Evolutionary conservation across 2,797 vertebrate species (phyloP).

Genomic region (Discoglossus pictus): DNA sequence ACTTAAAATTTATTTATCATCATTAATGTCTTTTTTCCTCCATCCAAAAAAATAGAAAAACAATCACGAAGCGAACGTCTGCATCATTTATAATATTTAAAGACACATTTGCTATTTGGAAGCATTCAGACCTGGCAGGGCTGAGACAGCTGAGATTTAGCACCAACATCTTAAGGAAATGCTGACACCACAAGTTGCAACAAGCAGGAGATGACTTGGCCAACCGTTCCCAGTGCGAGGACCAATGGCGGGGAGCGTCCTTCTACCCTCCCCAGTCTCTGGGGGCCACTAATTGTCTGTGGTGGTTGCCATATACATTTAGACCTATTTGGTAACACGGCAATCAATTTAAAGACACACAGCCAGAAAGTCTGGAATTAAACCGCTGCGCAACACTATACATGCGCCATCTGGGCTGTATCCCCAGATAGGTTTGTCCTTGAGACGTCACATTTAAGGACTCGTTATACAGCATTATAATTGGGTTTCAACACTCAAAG

Average conservation of each 20-base stretch:
- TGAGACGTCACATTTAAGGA: no score
- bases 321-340: slow-evolving; percentile 63
- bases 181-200: slow-evolving; percentile 83
- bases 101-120: slow-evolving; percentile 78
- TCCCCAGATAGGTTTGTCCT: no score
- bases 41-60: slow-evolving; percentile 59
- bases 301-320: slow-evolving; percentile 57
- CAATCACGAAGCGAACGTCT: slow-evolving; percentile 65
- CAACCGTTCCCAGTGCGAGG: slow-evolving; percentile 69
- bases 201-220: slow-evolving; percentile 64
- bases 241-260: slow-evolving; percentile 65
- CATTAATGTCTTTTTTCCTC: slow-evolving; percentile 21
- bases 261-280: slow-evolving; percentile 70
- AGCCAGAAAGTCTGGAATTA: slow-evolving; percentile 47
- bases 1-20: slow-evolving; percentile 33
- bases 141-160: slow-evolving; percentile 77
- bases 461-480: no score
- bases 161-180: slow-evolving; percentile 83
- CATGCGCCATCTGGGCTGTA: slow-evolving; percentile 21
- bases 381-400: slow-evolving; percentile 55
- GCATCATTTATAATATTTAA: slow-evolving; percentile 71
- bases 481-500: no score
- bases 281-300: slow-evolving; percentile 62
- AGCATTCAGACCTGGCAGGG: slow-evolving; percentile 81
- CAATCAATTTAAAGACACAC: slow-evolving; percentile 55